Evolutionary conservation across 2,113 vertebrate species (phyloP), one percentile per base, ranked within the genome.

Genomic region (Rhadina sibilatrix): DNA sequence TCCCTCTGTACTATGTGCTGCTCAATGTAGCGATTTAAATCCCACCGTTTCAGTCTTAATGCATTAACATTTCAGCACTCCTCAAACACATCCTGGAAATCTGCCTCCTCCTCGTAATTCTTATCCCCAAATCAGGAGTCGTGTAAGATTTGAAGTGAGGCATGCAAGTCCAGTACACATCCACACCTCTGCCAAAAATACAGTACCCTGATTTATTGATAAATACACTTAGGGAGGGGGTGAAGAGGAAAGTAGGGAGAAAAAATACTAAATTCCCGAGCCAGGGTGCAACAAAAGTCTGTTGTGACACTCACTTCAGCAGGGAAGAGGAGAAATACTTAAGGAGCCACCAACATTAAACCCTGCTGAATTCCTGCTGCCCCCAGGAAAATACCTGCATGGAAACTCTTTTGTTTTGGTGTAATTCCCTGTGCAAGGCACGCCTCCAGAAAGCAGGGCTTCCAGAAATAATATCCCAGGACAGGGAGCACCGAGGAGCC

Each of bases 21-120:
- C 89, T 94, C 86, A 81, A 52, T 56, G 28, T 27, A 91, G 91
- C 3, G 64, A 95, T 97, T 94, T 92, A 92, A 95, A 96, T 95
- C 94, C 94, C 83, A 90, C 83, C 42, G 83, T 81, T 94, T 92
- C 94, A 57, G 60, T 64, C 76, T 94, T 89, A 89, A 89, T 37
- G 86, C 77, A 82, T 92, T 93, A 95, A 87, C 44, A 59, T 93
- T 94, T 92, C 90, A 84, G 68, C 68, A 52, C 83, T 92, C 64
- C 95, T 92, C 86, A 92, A 71, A 90, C 50, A 57, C 46, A 52
- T 64, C 76, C 79, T 54, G 66, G 54, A 87, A 94, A 89, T 40
- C 79, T 66, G 68, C 77, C 68, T 80, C 74, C 77, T 87, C 74
- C 70, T 88, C 5, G 0, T 86, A 88, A 89, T 59, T 90, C 90